These are phyloP conservation scores for Bombus impatiens DNA, from an alignment of 1,140 invertebrate genomes.

Conservation along the genomic window DNA sequence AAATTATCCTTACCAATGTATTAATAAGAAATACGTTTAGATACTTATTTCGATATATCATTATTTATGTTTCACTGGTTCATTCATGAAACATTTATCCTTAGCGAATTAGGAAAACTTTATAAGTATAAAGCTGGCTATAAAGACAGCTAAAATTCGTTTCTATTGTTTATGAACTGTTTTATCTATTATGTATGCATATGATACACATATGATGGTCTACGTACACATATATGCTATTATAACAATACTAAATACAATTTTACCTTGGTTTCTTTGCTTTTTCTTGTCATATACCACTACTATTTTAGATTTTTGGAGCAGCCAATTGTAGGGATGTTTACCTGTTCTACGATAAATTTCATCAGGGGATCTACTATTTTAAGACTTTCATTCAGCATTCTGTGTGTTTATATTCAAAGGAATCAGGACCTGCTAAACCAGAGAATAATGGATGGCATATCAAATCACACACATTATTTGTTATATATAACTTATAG, in stretches of 20 bases:
- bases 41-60: constrained; percentile 57
- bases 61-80: constrained; percentile 61
- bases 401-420: constrained; percentile 55
- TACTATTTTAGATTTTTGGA: constrained; percentile 69
- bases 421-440: constrained; percentile 62
- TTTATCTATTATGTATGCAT: constrained; percentile 63
- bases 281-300: constrained; percentile 67
- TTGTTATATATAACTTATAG: constrained; percentile 47
- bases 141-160: constrained; percentile 57
- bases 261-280: constrained; percentile 65
- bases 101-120: constrained; percentile 56
- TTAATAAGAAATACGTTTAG: constrained; percentile 56
- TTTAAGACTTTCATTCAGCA: constrained; percentile 65
- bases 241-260: constrained; percentile 67
- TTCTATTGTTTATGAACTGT: constrained; percentile 60
- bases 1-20: constrained; percentile 62
- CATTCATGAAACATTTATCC: constrained; percentile 60
- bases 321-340: constrained; percentile 62
- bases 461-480: constrained; percentile 41
- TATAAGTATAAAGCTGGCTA: constrained; percentile 53
- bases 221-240: constrained; percentile 62
- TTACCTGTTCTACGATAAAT: constrained; percentile 58
- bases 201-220: constrained; percentile 56
- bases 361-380: constrained; percentile 44
- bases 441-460: constrained; percentile 58